Conservation (phyloP, 2,797 vertebrate genomes). For the Argentina silus region DNA sequence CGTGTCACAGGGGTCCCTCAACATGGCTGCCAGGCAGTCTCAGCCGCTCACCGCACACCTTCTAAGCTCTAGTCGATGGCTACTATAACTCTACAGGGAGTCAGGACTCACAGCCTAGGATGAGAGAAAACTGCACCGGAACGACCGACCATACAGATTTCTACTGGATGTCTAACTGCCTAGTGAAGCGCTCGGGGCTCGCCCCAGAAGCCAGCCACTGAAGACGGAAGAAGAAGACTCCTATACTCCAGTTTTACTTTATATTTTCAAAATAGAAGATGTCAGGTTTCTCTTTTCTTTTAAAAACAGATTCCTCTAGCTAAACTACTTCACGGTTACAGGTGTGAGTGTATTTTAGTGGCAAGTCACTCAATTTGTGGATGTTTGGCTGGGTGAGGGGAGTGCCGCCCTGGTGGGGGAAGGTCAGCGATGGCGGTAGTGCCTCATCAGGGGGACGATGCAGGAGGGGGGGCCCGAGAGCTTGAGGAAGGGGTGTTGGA, state of each 20-base stretch:
- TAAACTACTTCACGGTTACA: constrained; percentile 78
- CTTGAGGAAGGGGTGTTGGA: constrained; percentile 94
- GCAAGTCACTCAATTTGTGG: constrained; percentile 47
- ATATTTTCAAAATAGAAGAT: constrained; percentile 45
- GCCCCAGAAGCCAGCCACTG: constrained; percentile 33
- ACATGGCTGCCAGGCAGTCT: constrained; percentile 17
- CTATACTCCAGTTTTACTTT: constrained; percentile 43
- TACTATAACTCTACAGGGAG: constrained; percentile 61
- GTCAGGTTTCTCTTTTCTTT: constrained; percentile 47
- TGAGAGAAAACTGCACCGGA: constrained; percentile 56
- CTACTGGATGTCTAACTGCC: constrained; percentile 44
- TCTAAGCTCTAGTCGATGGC: constrained; percentile 59
- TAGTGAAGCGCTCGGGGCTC: constrained; percentile 21
- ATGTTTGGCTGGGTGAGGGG: constrained; percentile 60
- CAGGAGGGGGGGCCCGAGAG: constrained; percentile 92
- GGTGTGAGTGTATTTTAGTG: constrained; percentile 68
- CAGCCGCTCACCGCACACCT: constrained; percentile 32
- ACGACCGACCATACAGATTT: constrained; percentile 32
- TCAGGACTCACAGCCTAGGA: constrained; percentile 58
- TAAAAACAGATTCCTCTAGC: constrained; percentile 59
- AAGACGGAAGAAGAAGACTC: constrained; percentile 36
- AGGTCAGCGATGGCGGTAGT: constrained; percentile 92
- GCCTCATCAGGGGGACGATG: constrained; percentile 97
- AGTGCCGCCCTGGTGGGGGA: constrained; percentile 49
- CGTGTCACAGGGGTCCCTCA: constrained; percentile 9